Conservation (phyloP, 2,888 invertebrate genomes). For the Prostheceraeus crozeri region DNA sequence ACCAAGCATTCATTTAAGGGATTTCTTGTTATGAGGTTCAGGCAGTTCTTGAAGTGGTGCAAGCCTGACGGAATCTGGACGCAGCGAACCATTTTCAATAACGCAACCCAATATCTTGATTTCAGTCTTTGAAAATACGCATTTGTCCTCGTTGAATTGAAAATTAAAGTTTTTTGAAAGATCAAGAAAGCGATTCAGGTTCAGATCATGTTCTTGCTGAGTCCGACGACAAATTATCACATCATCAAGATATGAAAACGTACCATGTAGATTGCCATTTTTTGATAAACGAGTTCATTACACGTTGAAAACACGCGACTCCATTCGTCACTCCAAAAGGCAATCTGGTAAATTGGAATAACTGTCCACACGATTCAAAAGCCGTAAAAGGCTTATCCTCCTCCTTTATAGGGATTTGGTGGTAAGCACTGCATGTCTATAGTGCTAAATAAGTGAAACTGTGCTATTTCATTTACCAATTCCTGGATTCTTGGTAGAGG, state of each 20-base stretch:
- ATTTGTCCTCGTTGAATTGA: constrained; percentile 18
- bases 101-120: constrained; percentile 15
- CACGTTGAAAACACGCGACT: constrained; percentile 7
- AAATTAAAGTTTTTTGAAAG: constrained; percentile 1
- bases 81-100: constrained; percentile 18
- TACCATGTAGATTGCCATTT: constrained; percentile 19
- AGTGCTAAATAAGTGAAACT: constrained; percentile 7
- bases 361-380: constrained; percentile 20
- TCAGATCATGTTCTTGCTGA: constrained; percentile 24
- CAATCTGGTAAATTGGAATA: constrained; percentile 20
- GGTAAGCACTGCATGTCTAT: constrained; percentile 28
- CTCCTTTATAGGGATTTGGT: constrained; percentile 13
- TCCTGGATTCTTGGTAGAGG: constrained; percentile 40
- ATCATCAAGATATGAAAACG: constrained; percentile 20
- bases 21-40: neutral
- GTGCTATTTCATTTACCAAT: neutral
- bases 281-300: constrained; percentile 23
- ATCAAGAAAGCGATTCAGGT: constrained; percentile 4
- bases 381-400: constrained; percentile 17
- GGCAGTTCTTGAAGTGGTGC: constrained; percentile 9
- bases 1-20: constrained; percentile 2
- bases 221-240: neutral
- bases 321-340: constrained; percentile 26
- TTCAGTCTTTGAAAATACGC: neutral
- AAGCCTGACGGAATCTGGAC: neutral